Evolutionary conservation across 1,140 invertebrate species (phyloP), one percentile per base, ranked within the genome.

Genomic region (Drosophila persimilis): DNA sequence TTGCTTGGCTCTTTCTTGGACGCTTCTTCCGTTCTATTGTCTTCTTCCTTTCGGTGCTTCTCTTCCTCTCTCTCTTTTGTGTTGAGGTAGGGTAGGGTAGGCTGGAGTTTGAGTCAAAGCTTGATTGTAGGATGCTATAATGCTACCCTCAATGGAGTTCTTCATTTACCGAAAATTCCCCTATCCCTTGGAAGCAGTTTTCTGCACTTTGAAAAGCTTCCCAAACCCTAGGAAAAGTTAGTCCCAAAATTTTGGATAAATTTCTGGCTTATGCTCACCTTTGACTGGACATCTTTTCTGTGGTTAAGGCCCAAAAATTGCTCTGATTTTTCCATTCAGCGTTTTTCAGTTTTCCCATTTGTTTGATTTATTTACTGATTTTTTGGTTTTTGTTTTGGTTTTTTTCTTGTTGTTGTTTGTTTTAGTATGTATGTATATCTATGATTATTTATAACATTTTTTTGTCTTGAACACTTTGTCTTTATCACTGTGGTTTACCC

Each of bases 381-480:
- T 50, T 63, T 51, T 51, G 41, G 31, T 20, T 72, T 29, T 2
- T 26, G 55, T 15, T 15, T 43, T 57, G 24, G 24, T 5, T 51
- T 26, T 13, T 51, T 17, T 17, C 43, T 35, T 53, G n/a, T 13
- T 26, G 24, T 5, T 26, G 24, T 26, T 26, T 26, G 3, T 26
- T 35, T 9, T 57, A 29, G 9, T 51, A 61, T 52, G 56, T 67
- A 52, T 83, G 61, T 80, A 75, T 65, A 35, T 56, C 39, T 77
- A 65, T 62, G 47, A 73, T 67, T 77, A 86, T 59, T 71, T 77
- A 83, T 84, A 74, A 85, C 66, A 77, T 85, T 86, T 39, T 35
- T 39, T 81, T 86, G 60, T 80, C 80, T 76, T 85, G 80, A 85
- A 85, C 80, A 85, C 80, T 81, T 86, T 85, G 80, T 86, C 80